A percentile compares a stretch with the other conserved stretches of the same genome.
phyloP scores from a whole-genome alignment of 2,888 invertebrate genomes.

The Cyaniris semiargus region DNA sequence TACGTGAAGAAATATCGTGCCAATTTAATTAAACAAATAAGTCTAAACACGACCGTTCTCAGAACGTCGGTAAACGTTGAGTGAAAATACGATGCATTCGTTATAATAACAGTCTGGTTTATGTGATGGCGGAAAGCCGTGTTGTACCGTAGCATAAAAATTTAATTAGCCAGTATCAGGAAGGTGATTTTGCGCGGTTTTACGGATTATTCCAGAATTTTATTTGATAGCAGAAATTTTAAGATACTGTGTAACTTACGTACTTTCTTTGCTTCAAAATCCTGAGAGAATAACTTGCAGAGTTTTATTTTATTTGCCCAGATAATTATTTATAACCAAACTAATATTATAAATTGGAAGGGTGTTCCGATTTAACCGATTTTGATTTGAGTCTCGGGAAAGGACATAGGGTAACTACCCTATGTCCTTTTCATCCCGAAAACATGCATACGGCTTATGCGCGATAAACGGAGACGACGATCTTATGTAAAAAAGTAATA shows the following conservation, averaged over 20 bases:
- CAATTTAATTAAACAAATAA: constrained; percentile 47
- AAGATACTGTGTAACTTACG: neutral
- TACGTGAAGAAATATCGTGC: constrained; percentile 36
- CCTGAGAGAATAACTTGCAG: no score
- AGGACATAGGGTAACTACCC: no score
- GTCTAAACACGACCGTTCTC: constrained; percentile 37
- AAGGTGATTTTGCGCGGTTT: constrained; percentile 12
- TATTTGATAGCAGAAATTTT: neutral
- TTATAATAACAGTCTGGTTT: constrained; percentile 26
- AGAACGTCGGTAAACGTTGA: constrained; percentile 5
- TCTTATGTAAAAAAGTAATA: no score
- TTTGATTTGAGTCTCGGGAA: no score
- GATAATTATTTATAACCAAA: no score
- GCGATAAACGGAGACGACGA: no score
- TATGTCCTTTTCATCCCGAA: no score
- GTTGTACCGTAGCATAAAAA: constrained; percentile 13
- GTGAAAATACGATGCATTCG: constrained; percentile 21
- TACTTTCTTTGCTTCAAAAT: neutral
- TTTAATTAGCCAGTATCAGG: constrained; percentile 24
- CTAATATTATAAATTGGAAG: no score
- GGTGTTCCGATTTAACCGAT: no score
- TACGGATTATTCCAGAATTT: neutral
- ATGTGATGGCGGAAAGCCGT: constrained; percentile 22
- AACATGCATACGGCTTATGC: no score
- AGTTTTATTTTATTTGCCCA: no score